Evolutionary conservation across 2,113 vertebrate species (phyloP), one percentile per base, ranked within the genome.

Genomic region (Oncorhynchus kisutch): DNA sequence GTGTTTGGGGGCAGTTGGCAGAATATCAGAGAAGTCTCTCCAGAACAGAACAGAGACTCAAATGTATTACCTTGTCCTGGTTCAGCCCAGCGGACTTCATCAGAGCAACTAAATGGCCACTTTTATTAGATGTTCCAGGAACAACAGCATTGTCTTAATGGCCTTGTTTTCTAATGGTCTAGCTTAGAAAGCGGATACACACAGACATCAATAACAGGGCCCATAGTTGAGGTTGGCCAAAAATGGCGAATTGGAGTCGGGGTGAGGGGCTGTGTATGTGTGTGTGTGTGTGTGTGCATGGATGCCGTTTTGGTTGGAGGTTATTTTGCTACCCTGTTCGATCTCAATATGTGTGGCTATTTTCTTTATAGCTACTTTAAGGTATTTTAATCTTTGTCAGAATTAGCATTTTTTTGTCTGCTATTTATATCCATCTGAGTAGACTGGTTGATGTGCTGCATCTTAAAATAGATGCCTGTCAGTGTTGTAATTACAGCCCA

Each of bases 381-480:
- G 51, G 5, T 54, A 18, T 54, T 54, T 54, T 4, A 18, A 54
- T 18, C 20, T 62, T 22, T 62, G 18, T 22, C 18, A 22, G 18
- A n/a, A 62, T n/a, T 22, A 1, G 0, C 51, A 16, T 54, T 54
- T 54, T 7, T 54, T 62, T 0, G 59, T n/a, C 59, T 62, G 78
- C 83, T 88, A 88, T 88, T 87, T 87, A 78, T 87, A 85, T 70
- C 82, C 74, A 74, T 67, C 64, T 72, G 71, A 74, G 82, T 11
- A 79, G 78, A 39, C 72, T 22, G 71, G 72, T 77, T 82, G 77
- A 72, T 82, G 80, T 73, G 71, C 74, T 78, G 74, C 76, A 81
- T 71, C 82, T 82, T 84, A 83, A 87, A 87, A 89, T 87, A 89
- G 87, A 83, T 76, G 72, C 81, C 77, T 67, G 80, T 79, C 72